Conservation (phyloP, 1,140 invertebrate genomes). For the Diprion similis region DNA sequence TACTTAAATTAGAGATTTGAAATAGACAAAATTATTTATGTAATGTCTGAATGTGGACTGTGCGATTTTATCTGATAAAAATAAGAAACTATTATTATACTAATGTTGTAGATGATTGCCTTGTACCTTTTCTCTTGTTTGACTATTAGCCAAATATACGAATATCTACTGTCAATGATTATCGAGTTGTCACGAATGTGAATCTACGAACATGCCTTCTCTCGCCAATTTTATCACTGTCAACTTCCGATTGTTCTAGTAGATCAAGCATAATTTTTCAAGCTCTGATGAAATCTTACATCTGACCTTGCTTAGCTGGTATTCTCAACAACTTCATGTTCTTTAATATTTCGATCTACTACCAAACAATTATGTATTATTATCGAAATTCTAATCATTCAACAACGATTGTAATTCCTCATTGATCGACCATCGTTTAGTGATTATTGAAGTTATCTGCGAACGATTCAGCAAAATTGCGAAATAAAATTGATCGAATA, state of each 20-base stretch:
- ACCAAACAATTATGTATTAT: neutral
- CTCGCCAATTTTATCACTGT: neutral
- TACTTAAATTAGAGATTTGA: conserved; percentile 20
- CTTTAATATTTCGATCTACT: no score
- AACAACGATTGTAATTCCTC: neutral
- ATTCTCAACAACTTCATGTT: no score
- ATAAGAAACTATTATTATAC: conserved; percentile 42
- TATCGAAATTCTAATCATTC: neutral
- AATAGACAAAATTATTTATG: conserved; percentile 33
- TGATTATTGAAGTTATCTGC: neutral
- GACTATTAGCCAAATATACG: conserved; percentile 40
- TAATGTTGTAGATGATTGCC: conserved; percentile 42
- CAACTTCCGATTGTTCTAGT: no score
- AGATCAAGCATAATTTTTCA: no score
- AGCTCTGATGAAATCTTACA: no score
- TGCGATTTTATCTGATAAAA: conserved; percentile 25
- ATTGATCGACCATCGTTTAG: no score
- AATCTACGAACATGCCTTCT: neutral
- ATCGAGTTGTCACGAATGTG: neutral
- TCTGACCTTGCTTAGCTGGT: no score
- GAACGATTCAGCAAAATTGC: neutral
- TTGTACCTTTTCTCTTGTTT: conserved; percentile 42
- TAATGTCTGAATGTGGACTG: conserved; percentile 28
- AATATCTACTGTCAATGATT: conserved; percentile 35
- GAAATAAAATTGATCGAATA: conserved; percentile 1